phyloP scores from a whole-genome alignment of 2,113 vertebrate genomes.

The Ellobius talpinus region DNA sequence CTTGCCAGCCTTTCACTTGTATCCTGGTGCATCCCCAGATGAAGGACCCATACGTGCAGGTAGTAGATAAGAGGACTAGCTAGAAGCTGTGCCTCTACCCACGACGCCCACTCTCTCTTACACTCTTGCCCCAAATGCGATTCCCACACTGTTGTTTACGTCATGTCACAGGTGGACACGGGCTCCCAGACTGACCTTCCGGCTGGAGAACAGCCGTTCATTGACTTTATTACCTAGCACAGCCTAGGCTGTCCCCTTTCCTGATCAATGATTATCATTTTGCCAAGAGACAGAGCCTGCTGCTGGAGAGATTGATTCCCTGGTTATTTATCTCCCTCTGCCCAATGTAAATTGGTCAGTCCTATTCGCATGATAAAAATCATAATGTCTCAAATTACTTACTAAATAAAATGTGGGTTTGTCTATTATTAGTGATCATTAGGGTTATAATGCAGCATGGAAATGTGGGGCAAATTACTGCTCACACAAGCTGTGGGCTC shows the following conservation, averaged over 20 bases:
- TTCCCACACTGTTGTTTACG: background rate
- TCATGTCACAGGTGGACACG: background rate
- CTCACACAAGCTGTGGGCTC: conserved; percentile 87
- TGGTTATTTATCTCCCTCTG: conserved; percentile 87
- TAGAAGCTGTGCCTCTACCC: background rate
- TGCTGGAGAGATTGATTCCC: conserved; percentile 85
- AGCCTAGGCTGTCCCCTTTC: conserved; percentile 56
- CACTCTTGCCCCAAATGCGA: no score
- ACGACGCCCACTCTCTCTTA: background rate
- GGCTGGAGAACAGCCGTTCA: conserved; percentile 54
- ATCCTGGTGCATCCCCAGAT: background rate
- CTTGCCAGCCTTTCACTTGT: background rate
- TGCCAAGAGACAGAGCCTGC: conserved; percentile 81
- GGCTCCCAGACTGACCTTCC: conserved; percentile 68
- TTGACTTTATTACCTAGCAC: conserved; percentile 80
- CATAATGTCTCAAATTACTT: conserved; percentile 90
- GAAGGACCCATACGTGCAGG: background rate
- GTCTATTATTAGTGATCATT: conserved; percentile 92
- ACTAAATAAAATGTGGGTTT: conserved; percentile 92
- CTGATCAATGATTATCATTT: conserved; percentile 84
- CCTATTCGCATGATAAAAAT: conserved; percentile 87
- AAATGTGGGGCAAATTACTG: conserved; percentile 91
- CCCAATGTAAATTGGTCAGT: conserved; percentile 89
- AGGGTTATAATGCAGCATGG: conserved; percentile 90
- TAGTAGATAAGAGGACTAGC: background rate